phyloP scores from a whole-genome alignment of 2,888 invertebrate genomes.

The Heterodera filipjevi region DNA sequence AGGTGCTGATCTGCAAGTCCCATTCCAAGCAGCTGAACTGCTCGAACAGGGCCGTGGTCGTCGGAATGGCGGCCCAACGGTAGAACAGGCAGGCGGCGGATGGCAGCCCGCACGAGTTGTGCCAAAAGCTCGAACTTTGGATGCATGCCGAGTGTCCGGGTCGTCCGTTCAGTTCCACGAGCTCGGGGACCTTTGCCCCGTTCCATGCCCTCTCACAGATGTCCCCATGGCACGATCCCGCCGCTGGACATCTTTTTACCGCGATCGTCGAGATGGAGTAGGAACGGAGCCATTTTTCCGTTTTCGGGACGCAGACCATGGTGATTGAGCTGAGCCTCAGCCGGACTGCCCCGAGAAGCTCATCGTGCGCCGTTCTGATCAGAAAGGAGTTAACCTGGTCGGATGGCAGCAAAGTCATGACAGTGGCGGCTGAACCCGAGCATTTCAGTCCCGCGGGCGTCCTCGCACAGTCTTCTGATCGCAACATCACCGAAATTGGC shows the following conservation, averaged over 20 bases:
- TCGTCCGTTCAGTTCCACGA: background rate
- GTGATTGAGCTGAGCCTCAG: background rate
- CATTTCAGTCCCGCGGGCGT: background rate
- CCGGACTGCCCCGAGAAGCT: background rate
- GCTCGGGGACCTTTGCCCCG: background rate
- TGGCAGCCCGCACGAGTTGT: slow-evolving; percentile 1
- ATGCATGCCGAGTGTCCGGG: background rate
- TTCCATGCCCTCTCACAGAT: background rate
- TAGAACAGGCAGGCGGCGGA: slow-evolving; percentile 1
- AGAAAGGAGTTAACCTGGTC: background rate
- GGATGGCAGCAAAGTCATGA: background rate
- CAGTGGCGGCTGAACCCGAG: background rate
- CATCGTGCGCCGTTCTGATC: background rate
- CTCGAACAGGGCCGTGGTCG: background rate
- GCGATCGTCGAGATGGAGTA: background rate
- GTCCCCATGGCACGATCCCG: background rate
- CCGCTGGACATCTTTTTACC: background rate
- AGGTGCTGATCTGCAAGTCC: background rate
- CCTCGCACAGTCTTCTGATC: background rate
- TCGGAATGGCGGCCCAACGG: background rate
- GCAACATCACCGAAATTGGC: background rate
- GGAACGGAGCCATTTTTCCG: slow-evolving; percentile 3
- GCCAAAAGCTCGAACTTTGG: slow-evolving; percentile 1
- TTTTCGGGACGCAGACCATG: background rate
- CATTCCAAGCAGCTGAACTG: background rate